Conservation (phyloP, 1,140 invertebrate genomes). For the Procambarus clarkii region DNA sequence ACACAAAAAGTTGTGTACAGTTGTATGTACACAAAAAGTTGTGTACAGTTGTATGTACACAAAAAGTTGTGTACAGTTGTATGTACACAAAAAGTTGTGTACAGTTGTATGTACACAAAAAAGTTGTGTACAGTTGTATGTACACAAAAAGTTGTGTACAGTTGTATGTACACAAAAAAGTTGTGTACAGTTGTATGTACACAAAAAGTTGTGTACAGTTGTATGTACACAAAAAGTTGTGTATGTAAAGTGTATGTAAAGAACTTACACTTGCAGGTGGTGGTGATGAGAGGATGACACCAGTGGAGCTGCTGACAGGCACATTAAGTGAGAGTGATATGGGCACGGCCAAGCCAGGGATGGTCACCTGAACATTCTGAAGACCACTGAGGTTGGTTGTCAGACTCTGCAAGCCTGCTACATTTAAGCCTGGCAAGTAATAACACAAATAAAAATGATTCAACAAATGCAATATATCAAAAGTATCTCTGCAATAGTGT, state of each 20-base stretch:
- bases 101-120: too few species aligned
- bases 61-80: background rate
- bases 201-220: background rate
- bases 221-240: too few species aligned
- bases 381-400: constrained; percentile 83
- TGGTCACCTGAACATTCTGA: constrained; percentile 88
- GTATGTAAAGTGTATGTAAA: too few species aligned
- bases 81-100: too few species aligned
- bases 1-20: background rate
- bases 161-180: too few species aligned
- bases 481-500: too few species aligned
- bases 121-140: too few species aligned
- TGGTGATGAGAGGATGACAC: constrained; percentile 54
- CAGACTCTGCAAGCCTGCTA: constrained; percentile 83
- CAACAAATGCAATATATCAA: background rate
- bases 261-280: constrained; percentile 58
- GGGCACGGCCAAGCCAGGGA: constrained; percentile 85
- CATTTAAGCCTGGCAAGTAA: constrained; percentile 84
- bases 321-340: constrained; percentile 86
- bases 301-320: constrained; percentile 74
- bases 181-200: background rate
- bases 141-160: too few species aligned
- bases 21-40: too few species aligned
- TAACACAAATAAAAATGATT: constrained; percentile 73
- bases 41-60: background rate